Conservation (phyloP, 1,140 invertebrate genomes). For the Hycleus cichorii region DNA sequence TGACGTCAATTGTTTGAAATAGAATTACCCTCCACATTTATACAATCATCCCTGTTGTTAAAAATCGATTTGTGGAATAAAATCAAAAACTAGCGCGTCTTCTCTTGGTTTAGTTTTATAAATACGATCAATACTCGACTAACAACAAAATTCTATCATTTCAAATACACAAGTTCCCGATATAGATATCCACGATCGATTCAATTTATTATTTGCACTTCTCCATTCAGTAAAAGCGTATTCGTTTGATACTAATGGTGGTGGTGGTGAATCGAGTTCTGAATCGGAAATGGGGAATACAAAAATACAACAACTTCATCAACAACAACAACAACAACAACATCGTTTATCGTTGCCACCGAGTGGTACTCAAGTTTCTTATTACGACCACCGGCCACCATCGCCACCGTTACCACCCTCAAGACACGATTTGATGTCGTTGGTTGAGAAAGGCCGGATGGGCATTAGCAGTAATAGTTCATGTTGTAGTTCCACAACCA, state of each 20-base stretch:
- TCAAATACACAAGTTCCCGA: too few species aligned
- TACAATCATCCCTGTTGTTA: too few species aligned
- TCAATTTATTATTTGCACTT: slow-evolving; percentile 10
- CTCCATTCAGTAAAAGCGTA: slow-evolving; percentile 47
- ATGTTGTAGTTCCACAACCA: slow-evolving; percentile 39
- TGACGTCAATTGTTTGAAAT: too few species aligned
- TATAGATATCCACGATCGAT: neutral
- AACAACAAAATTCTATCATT: too few species aligned
- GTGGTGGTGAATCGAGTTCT: slow-evolving; percentile 45
- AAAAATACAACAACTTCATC: slow-evolving; percentile 28
- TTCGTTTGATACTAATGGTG: slow-evolving; percentile 42
- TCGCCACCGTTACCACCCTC: slow-evolving; percentile 19
- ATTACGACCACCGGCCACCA: neutral
- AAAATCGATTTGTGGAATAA: too few species aligned
- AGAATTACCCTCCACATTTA: too few species aligned
- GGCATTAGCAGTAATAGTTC: slow-evolving; percentile 43
- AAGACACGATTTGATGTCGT: slow-evolving; percentile 48
- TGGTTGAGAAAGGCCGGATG: slow-evolving; percentile 50
- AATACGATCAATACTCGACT: too few species aligned
- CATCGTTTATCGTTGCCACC: slow-evolving; percentile 2
- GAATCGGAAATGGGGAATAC: slow-evolving; percentile 63
- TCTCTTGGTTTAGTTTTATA: too few species aligned
- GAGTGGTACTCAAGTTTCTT: neutral
- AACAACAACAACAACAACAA: slow-evolving; percentile 5
- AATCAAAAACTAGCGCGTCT: too few species aligned